Evolutionary conservation across 1,140 invertebrate genomes (phyloP), one percentile per base, ranked within the genome.

Genomic region (Helicoverpa armigera): DNA sequence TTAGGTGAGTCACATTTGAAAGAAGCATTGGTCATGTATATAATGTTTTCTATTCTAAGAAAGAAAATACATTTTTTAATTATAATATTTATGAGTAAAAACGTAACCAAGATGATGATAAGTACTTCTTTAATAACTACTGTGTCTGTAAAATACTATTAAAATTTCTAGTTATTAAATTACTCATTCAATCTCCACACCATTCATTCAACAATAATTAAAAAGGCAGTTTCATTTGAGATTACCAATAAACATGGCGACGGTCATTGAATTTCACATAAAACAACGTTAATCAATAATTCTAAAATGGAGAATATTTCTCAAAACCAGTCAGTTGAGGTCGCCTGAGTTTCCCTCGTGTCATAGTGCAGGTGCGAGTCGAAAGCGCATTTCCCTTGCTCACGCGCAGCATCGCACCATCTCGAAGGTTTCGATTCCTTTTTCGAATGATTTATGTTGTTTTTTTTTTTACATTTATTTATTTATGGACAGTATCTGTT

Each of bases 361-460:
- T 82, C 81, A 75, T 79, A 83, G 81, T 77, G 81, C 83, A 81
- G 77, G 80, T 81, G 82, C 70, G 80, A 79, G n/a, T 82, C 82
- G 82, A 85, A 85, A 83, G 84, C 80, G 77, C 80, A 77, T 85
- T 85, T 82, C 82, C 63, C 50, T 50, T 75, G 82, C 82, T 63
- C 74, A 23, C 29, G 58, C 74, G 72, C 73, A 29, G 35, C 12
- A 31, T 63, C 60, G 29, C 73, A 29, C 3, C 12, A 31, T 63
- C 60, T 18, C 16, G 54, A 77, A 67, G 75, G 60, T 67, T 35
- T 23, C 31, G 53, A 58, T 58, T 43, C 72, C 54, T 50, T 75
- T 75, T 75, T 75, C 29, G 73, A 60, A 75, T 75, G 56, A 75
- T 75, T 61, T 60, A 75, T 43, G 29, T 43, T 56, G 3, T 56